phyloP scores from a whole-genome alignment of 1,140 invertebrate species.

The Notospermus geniculatus region DNA sequence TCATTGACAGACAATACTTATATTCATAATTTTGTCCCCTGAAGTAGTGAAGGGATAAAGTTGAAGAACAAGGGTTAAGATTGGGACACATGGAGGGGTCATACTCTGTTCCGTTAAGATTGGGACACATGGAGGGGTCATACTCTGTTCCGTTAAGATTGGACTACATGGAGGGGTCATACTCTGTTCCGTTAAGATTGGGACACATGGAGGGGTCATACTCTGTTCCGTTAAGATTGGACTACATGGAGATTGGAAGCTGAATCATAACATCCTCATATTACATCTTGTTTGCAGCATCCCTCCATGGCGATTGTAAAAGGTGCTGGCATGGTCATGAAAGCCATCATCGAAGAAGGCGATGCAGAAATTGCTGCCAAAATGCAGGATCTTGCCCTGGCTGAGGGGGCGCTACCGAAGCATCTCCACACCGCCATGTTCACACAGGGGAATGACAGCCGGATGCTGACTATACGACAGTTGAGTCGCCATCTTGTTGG shows the following conservation, averaged over 20 bases:
- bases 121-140: too few relatives aligned
- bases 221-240: too few relatives aligned
- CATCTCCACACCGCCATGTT: constrained; percentile 92
- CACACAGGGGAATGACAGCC: constrained; percentile 68
- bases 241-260: too few relatives aligned
- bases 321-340: constrained; percentile 93
- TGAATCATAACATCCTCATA: too few relatives aligned
- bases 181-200: too few relatives aligned
- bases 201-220: not conserved
- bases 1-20: too few relatives aligned
- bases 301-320: constrained; percentile 96
- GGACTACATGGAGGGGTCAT: too few relatives aligned
- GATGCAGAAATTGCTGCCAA: constrained; percentile 81
- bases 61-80: too few relatives aligned
- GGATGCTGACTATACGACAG: constrained; percentile 78
- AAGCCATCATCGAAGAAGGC: constrained; percentile 97
- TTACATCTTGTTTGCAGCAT: constrained; percentile 64
- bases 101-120: not conserved
- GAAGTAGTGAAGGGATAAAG: too few relatives aligned
- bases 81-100: not conserved
- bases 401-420: constrained; percentile 92
- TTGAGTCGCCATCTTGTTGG: constrained; percentile 93
- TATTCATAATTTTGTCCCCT: too few relatives aligned
- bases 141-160: not conserved
- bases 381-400: constrained; percentile 94